Conservation (phyloP, 2,113 vertebrate species). For the Phyllostomus hastatus region DNA sequence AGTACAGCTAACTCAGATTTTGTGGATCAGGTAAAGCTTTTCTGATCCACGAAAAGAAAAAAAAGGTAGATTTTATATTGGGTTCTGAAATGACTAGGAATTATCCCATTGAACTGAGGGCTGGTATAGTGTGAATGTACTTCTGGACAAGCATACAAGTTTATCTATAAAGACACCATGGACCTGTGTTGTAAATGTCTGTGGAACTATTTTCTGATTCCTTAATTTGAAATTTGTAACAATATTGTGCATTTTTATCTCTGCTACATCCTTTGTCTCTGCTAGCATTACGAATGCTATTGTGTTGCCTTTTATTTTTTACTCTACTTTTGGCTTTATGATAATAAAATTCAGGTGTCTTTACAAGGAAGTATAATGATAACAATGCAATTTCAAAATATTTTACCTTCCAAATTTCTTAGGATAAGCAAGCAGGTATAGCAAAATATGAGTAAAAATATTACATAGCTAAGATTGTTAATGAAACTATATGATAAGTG, state of each 20-base stretch:
- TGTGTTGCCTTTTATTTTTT: neutral
- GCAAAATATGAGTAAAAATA: neutral
- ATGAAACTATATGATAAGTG: neutral
- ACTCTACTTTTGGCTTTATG: neutral
- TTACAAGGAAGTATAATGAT: neutral
- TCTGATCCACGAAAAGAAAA: neutral
- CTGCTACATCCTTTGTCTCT: neutral
- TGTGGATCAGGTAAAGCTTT: neutral
- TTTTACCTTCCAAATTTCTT: neutral
- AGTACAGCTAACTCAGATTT: neutral
- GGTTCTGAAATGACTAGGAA: neutral
- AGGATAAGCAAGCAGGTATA: neutral
- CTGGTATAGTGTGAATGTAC: neutral
- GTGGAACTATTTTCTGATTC: neutral
- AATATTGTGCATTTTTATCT: neutral
- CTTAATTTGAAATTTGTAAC: neutral
- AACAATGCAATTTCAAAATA: neutral
- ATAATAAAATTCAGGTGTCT: neutral
- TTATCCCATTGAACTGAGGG: neutral
- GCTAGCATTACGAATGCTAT: neutral
- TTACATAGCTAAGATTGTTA: neutral
- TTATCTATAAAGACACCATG: neutral
- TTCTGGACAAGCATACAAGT: neutral
- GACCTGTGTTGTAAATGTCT: neutral
- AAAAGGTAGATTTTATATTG: neutral